Evolutionary conservation across 2,888 invertebrate species (phyloP), one percentile per base, ranked within the genome.

Genomic region (Nemotelus nigrinus): DNA sequence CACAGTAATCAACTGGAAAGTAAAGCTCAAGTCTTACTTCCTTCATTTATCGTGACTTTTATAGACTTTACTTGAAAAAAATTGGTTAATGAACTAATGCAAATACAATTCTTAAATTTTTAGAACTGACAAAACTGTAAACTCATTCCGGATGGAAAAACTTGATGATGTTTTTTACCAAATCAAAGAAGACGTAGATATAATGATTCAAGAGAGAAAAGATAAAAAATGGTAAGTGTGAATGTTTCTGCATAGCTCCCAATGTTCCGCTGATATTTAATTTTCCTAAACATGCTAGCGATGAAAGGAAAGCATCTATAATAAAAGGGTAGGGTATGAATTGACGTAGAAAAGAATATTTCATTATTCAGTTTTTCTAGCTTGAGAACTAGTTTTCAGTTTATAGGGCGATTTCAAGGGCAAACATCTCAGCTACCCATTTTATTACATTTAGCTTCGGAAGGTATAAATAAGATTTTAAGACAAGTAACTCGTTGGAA

Each of bases 101-200:
- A 25, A 25, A 25, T 25, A 25, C 25, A 70, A 25, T 45, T 43
- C 10, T 43, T 65, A 50, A 50, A n/a, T 57, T 64, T 67, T 47
- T 45, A 84, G 84, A 4, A 76, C 78, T 10, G 67, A 82, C 2
- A 75, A 80, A 0, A 63, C 85, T 82, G 89, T 93, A 10, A 86
- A 90, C 82, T 90, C 91, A 0, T 86, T 93, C 76, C 89, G 93
- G 2, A 91, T 93, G 83, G 89, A 91, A 82, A 89, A 90, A 82
- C 86, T 94, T 25, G 89, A 90, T 0, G 85, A 88, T 25, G 88
- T 88, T 0, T 93, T 93, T 83, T 85, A 86, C 47, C 84, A 87
- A 8, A 89, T 90, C 81, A 86, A 91, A 41, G 86, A 88, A 47
- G 88, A 90, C 82, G 90, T 93, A 3, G 86, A 90, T 78, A 86